phyloP scores from a whole-genome alignment of 2,888 invertebrate species.

The Notodonta ziczac region DNA sequence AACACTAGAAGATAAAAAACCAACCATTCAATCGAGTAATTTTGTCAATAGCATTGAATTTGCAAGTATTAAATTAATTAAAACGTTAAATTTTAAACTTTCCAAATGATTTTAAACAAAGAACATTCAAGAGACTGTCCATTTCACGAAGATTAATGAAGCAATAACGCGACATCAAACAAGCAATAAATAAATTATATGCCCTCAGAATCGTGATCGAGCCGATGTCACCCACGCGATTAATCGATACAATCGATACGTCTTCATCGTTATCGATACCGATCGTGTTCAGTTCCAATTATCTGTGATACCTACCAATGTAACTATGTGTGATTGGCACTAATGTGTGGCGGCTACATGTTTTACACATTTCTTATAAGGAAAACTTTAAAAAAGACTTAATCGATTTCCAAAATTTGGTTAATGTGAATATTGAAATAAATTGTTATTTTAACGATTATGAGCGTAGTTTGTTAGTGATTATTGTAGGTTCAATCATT shows the following conservation, averaged over 20 bases:
- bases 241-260: conserved; percentile 40
- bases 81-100: background rate
- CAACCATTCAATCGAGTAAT: no score
- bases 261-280: conserved; percentile 36
- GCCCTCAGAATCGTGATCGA: conserved; percentile 30
- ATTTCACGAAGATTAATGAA: conserved; percentile 25
- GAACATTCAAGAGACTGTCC: conserved; percentile 13
- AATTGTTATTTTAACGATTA: no score
- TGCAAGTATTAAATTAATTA: no score
- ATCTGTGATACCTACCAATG: background rate
- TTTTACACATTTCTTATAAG: no score
- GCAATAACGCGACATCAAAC: conserved; percentile 33
- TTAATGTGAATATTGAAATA: no score
- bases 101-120: conserved; percentile 14
- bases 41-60: no score
- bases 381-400: no score
- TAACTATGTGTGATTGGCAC: conserved; percentile 22
- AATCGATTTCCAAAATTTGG: no score
- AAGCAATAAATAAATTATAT: conserved; percentile 31
- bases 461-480: no score
- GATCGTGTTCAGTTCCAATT: conserved; percentile 31
- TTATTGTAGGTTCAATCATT: no score
- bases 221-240: conserved; percentile 40
- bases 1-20: no score
- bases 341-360: conserved; percentile 3